Base-by-base conservation (phyloP, 2,113 vertebrate species). In the Bujurquina vittata region DNA sequence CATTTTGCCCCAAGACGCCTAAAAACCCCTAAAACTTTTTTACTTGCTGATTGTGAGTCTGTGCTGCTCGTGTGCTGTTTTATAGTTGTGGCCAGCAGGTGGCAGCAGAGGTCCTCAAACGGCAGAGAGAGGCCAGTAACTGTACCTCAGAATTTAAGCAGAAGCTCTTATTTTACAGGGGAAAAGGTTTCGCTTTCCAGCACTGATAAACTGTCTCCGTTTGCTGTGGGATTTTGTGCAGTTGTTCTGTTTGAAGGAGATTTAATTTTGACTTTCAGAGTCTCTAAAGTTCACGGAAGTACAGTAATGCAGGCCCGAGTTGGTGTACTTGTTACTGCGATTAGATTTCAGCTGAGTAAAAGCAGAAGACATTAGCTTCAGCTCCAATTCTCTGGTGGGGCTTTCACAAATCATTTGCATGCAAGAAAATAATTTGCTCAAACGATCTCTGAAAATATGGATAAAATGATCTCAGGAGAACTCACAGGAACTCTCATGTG, bases 151-250 rank as follows among this genome's bases (percentile, higher is more conserved):
- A 52, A 20, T 72, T 69, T 52, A 52, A 52, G 52, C 43, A 31
- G 23, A 31, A 72, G 23, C 2, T 8, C 10, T 72, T 52, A 31
- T 52, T 72, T 0, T 31, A 31, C 20, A 23, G 9, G 29, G 63
- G 40, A 52, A 12, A 17, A 0, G 3, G 15, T 29, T 52, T 52
- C 0, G 43, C 54, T 72, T 72, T 18, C 0, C 10, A 26, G 17
- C 8, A 20, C 52, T 31, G 23, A 4, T 72, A 1, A 20, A 49
- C 8, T 69, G 22, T 18, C 20, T 69, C 40, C 20, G 0, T n/a
- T 72, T 72, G 2, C 52, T 52, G 0, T 52, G 46, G 29, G 23
- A 17, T 52, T 26, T 8, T 12, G 46, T 52, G 43, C 46, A 31
- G 23, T 20, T 49, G 49, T 10, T 52, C 40, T 15, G 26, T 18